These are phyloP conservation scores for Moxostoma hubbsi DNA, from an alignment of 2,797 vertebrate genomes.

Conservation along the genomic window DNA sequence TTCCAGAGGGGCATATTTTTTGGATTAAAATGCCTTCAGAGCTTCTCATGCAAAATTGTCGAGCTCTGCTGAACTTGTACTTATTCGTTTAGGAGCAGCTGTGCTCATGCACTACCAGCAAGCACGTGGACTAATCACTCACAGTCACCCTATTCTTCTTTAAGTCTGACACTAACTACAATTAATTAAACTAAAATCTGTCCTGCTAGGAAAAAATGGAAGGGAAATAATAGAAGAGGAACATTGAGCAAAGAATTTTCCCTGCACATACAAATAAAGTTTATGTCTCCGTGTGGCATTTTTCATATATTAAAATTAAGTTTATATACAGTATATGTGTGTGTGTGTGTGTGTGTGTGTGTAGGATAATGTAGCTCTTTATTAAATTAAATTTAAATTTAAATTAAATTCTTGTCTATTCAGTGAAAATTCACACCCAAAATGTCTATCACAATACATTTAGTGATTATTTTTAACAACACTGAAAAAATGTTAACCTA, in stretches of 20 bases:
- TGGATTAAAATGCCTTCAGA: conserved; percentile 66
- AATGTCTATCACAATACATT: too few relatives aligned
- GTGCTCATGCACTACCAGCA: conserved; percentile 24
- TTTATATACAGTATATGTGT: too few relatives aligned
- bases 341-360: too few relatives aligned
- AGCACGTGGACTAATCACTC: conserved; percentile 54
- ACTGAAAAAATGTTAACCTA: too few relatives aligned
- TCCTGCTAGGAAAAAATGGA: too few relatives aligned
- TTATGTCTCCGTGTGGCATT: too few relatives aligned
- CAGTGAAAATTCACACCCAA: too few relatives aligned
- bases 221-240: conserved; percentile 2
- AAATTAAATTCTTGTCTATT: too few relatives aligned
- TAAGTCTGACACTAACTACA: background rate
- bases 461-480: too few relatives aligned
- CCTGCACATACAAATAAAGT: conserved; percentile 1
- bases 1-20: conserved; percentile 63
- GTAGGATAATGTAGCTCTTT: too few relatives aligned
- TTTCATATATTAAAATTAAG: too few relatives aligned
- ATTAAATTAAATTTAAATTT: too few relatives aligned
- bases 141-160: conserved; percentile 37
- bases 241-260: conserved; percentile 7
- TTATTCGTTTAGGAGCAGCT: conserved; percentile 54
- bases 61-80: conserved; percentile 38
- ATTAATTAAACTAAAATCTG: background rate
- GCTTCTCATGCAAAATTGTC: conserved; percentile 62